A percentile compares a stretch with the other conserved stretches of the same genome.
phyloP scores from a whole-genome alignment of 2,113 vertebrate species.

The Campylomormyrus numenius region DNA sequence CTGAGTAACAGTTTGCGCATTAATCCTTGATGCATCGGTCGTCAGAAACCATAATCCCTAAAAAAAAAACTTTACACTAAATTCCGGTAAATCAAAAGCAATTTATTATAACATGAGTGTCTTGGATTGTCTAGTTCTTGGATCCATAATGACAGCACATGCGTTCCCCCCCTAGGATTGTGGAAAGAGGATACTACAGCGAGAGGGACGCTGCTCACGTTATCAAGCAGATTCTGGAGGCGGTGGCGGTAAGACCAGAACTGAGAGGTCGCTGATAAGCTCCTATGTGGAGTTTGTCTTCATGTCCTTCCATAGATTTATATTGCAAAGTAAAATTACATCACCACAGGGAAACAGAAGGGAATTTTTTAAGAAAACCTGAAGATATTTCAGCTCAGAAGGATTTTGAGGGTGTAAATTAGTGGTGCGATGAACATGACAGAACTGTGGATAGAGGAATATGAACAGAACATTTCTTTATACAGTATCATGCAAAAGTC shows the following conservation, averaged over 20 bases:
- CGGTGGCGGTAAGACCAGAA: conserved; percentile 61
- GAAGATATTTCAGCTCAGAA: background rate
- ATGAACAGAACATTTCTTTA: background rate
- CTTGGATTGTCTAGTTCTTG: background rate
- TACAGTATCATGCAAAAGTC: background rate
- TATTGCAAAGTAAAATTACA: background rate
- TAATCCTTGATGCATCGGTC: conserved; percentile 10
- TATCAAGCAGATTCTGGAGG: conserved; percentile 83
- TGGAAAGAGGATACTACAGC: conserved; percentile 81
- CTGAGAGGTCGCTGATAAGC: background rate
- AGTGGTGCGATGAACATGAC: background rate
- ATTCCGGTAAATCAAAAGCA: background rate
- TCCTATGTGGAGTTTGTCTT: background rate
- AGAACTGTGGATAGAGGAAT: background rate
- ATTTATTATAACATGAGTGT: background rate
- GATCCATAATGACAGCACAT: background rate
- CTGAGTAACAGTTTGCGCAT: background rate
- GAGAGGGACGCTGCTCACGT: conserved; percentile 76
- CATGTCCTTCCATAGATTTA: background rate
- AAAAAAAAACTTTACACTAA: background rate
- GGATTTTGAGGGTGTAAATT: background rate
- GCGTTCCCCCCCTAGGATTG: conserved; percentile 59
- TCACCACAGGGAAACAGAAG: background rate
- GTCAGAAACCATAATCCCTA: background rate
- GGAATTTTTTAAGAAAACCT: background rate